These are phyloP conservation scores for Volucella inflata DNA, from an alignment of 2,888 invertebrate genomes.

Conservation along the genomic window DNA sequence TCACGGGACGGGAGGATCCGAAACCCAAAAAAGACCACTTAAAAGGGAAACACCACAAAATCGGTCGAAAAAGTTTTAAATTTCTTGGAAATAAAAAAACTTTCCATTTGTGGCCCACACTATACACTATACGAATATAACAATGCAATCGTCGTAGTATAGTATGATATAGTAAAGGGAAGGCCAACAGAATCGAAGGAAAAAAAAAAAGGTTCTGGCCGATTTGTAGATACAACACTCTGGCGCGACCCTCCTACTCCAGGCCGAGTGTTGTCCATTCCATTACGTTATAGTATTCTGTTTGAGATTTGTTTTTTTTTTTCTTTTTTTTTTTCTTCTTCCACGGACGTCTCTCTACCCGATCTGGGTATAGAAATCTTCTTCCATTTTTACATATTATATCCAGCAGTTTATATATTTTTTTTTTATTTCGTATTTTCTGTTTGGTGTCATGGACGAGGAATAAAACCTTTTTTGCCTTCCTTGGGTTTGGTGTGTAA, in stretches of 20 bases:
- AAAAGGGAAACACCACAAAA: constrained; percentile 72
- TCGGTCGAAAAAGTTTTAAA: constrained; percentile 81
- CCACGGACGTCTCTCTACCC: constrained; percentile 5
- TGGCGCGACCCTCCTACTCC: constrained; percentile 61
- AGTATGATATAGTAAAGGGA: neutral
- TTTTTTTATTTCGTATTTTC: constrained; percentile 16
- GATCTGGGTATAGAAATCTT: constrained; percentile 29
- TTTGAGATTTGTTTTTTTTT: constrained; percentile 55
- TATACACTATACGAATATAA: constrained; percentile 19
- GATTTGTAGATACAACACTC: constrained; percentile 55
- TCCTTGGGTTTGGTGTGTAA: constrained; percentile 53
- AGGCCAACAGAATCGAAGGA: constrained; percentile 27
- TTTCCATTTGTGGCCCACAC: constrained; percentile 67
- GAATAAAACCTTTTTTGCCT: constrained; percentile 65
- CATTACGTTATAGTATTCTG: constrained; percentile 51
- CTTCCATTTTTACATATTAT: constrained; percentile 66
- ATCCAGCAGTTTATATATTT: constrained; percentile 40
- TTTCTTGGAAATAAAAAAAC: constrained; percentile 83
- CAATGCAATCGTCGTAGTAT: constrained; percentile 46
- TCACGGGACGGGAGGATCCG: constrained; percentile 34
- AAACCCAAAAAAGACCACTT: constrained; percentile 45
- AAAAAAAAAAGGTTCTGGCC: constrained; percentile 65
- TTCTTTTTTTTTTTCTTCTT: constrained; percentile 15
- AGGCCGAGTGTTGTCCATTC: constrained; percentile 39
- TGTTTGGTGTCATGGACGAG: constrained; percentile 54